A percentile compares a stretch with the other conserved stretches of the same genome.
phyloP scores from a whole-genome alignment of 2,888 invertebrate species.

The Cephus runcator region DNA sequence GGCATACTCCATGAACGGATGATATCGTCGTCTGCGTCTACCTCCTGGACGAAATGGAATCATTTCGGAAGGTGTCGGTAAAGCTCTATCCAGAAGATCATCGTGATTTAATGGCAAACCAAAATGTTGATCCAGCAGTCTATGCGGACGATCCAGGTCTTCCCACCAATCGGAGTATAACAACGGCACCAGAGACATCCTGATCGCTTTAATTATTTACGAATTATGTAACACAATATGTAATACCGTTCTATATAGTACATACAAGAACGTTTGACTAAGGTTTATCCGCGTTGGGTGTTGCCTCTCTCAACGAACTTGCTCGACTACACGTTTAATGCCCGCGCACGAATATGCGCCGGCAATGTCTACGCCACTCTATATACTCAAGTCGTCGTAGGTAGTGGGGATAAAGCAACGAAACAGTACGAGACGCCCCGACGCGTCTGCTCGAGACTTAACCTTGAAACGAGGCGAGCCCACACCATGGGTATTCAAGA shows the following conservation, averaged over 20 bases:
- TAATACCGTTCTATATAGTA: neutral
- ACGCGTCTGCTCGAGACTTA: neutral
- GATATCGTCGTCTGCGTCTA: conserved; percentile 72
- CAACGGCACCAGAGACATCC: conserved; percentile 84
- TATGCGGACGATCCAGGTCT: conserved; percentile 72
- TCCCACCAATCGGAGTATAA: conserved; percentile 87
- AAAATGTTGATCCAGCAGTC: conserved; percentile 71
- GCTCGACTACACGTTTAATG: neutral
- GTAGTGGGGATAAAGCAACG: neutral
- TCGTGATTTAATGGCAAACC: conserved; percentile 76
- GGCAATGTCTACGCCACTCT: neutral
- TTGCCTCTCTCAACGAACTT: neutral
- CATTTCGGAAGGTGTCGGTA: conserved; percentile 41
- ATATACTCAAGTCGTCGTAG: neutral
- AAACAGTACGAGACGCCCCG: neutral
- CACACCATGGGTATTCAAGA: neutral
- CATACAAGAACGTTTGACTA: neutral
- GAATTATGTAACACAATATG: neutral
- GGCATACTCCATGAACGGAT: conserved; percentile 72
- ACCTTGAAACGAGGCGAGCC: neutral
- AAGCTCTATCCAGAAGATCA: conserved; percentile 69
- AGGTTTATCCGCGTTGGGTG: neutral
- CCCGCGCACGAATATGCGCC: neutral
- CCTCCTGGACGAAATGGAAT: conserved; percentile 51
- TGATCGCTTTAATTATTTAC: neutral